Evolutionary conservation across 2,113 vertebrate species (phyloP).

Genomic region (Pteruthius melanotis): DNA sequence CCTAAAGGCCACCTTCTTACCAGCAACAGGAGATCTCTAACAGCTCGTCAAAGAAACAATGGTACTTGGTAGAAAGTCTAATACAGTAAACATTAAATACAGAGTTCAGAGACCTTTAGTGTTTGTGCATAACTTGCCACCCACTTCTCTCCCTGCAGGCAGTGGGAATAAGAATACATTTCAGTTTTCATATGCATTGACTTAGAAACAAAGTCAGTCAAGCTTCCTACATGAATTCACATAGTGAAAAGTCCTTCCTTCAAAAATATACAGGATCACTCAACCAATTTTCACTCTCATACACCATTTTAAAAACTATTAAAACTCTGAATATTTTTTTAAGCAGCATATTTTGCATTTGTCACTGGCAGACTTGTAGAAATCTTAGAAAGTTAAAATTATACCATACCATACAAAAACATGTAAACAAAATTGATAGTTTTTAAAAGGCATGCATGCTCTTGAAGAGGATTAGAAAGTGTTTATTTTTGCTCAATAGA

Average conservation of each 20-base stretch:
- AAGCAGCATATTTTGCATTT: conserved; percentile 61
- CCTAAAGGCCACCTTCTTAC: not conserved
- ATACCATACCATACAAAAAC: conserved; percentile 56
- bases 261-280: conserved; percentile 22
- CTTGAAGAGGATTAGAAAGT: conserved; percentile 34
- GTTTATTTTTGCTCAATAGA: conserved; percentile 41
- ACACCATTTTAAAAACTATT: conserved; percentile 35
- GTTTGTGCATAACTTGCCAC: conserved; percentile 3
- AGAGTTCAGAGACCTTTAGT: not conserved
- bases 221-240: conserved; percentile 34
- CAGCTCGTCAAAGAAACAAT: not conserved
- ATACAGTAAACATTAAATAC: not conserved
- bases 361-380: conserved; percentile 52
- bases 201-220: conserved; percentile 21
- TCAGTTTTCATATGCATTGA: not conserved
- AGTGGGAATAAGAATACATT: not conserved
- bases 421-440: conserved; percentile 58
- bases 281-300: not conserved
- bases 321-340: conserved; percentile 31
- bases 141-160: not conserved
- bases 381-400: conserved; percentile 54
- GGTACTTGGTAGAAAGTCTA: not conserved
- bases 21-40: conserved; percentile 18
- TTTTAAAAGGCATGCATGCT: conserved; percentile 42
- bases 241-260: conserved; percentile 40